These are phyloP conservation scores for Drosophila nr. fundita DNA, from an alignment of 2,888 invertebrate species.

Conservation along the genomic window DNA sequence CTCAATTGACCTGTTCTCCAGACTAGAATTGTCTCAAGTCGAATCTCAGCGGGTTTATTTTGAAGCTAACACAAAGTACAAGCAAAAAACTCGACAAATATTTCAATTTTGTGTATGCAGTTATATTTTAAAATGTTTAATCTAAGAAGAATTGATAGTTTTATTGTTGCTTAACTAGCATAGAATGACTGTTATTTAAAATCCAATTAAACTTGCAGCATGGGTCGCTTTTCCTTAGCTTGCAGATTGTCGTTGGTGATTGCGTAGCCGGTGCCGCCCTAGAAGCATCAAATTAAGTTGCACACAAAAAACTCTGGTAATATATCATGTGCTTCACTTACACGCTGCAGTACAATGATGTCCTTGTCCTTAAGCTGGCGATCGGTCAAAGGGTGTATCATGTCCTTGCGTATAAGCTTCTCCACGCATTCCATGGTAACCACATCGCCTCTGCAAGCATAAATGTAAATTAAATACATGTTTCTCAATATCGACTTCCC, in stretches of 20 bases:
- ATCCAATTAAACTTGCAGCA: constrained; percentile 89
- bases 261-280: constrained; percentile 98
- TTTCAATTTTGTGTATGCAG: background rate
- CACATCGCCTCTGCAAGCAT: constrained; percentile 94
- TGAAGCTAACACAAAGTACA: background rate
- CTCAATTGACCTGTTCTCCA: background rate
- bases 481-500: fast-evolving
- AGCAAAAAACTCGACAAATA: background rate
- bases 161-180: background rate
- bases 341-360: constrained; percentile 95
- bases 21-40: too few relatives aligned
- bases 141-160: background rate
- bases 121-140: background rate
- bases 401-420: constrained; percentile 97
- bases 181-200: constrained; percentile 1
- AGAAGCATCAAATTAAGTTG: constrained; percentile 12
- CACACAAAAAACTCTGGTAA: background rate
- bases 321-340: constrained; percentile 81
- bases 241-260: constrained; percentile 93
- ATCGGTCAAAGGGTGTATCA: constrained; percentile 96
- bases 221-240: constrained; percentile 93
- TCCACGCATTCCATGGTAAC: constrained; percentile 98
- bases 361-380: constrained; percentile 94
- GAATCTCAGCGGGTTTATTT: background rate
- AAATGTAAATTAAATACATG: background rate